These are phyloP conservation scores for Brienomyrus brachyistius DNA, from an alignment of 2,113 vertebrate genomes.

Conservation along the genomic window DNA sequence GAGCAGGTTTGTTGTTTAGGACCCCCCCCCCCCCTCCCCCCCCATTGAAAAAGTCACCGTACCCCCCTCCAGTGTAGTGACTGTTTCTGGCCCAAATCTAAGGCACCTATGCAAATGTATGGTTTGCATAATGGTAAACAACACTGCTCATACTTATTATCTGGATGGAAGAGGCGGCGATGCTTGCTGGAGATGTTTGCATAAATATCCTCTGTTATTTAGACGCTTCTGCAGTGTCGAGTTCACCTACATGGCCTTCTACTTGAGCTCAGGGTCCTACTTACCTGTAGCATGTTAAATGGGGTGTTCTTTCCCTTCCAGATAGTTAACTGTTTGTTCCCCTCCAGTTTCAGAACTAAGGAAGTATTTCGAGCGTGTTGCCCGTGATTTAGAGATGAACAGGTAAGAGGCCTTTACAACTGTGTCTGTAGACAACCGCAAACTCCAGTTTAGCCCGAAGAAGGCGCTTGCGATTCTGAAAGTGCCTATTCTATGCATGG, in stretches of 20 bases:
- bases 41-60: background rate
- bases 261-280: background rate
- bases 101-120: background rate
- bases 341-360: constrained; percentile 88
- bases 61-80: background rate
- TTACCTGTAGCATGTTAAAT: background rate
- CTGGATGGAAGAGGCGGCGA: background rate
- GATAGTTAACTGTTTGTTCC: constrained; percentile 7
- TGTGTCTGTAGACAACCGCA: background rate
- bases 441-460: background rate
- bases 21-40: too few relatives aligned
- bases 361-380: constrained; percentile 80
- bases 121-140: background rate
- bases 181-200: background rate
- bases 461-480: background rate
- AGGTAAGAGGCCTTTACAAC: constrained; percentile 58
- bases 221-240: background rate
- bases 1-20: too few relatives aligned
- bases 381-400: constrained; percentile 78
- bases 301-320: background rate
- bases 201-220: background rate
- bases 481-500: background rate
- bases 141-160: background rate
- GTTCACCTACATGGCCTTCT: background rate
- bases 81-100: background rate